Base-by-base conservation (phyloP, 2,888 invertebrate genomes). In the Morpho helenor region DNA sequence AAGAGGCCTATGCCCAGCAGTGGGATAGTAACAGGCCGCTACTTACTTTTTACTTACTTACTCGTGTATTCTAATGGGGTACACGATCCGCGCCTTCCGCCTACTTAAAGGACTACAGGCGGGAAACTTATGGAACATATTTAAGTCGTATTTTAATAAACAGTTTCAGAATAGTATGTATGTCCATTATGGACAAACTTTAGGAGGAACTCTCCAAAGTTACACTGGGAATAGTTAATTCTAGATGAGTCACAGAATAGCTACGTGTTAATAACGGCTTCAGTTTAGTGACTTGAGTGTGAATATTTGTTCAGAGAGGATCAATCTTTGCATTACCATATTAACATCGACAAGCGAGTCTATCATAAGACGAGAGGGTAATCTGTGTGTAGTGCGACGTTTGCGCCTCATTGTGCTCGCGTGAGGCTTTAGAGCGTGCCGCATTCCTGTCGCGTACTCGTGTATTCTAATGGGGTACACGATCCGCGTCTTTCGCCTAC, bases 361-460 rank as follows among this genome's bases (percentile, higher is more conserved):
- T 77, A 76, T 74, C 75, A 72, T 69, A 62, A 69, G 70, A 75
- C 75, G 75, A 79, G 80, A 84, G 83, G 86, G 86, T 87, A 88
- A 87, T 87, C 84, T 85, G 77, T 80, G 75, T 84, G 79, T 83
- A 84, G 83, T 80, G 80, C 72, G 74, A 76, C 76, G 80, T 82
- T 80, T 58, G 82, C 81, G 81, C 78, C 73, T 75, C 76, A 82
- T 85, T 85, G 84, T 84, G 72, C 75, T 70, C 66, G 72, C 66
- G 72, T 73, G 74, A 78, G 77, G 79, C 82, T 82, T 80, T 81
- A 77, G 76, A 73, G 72, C 66, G 69, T 73, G 69, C 74, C 75
- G 76, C 73, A 84, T 86, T 82, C 84, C 68, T 72, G 73, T 75
- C 84, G 80, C 85, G 82, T 82, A 75, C 16, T 16, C 16, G 16